A percentile compares a stretch with the other conserved stretches of the same genome.
Evolutionary conservation across 2,797 vertebrate genomes (phyloP).

Genomic region (Neosilurus hyrtlii): DNA sequence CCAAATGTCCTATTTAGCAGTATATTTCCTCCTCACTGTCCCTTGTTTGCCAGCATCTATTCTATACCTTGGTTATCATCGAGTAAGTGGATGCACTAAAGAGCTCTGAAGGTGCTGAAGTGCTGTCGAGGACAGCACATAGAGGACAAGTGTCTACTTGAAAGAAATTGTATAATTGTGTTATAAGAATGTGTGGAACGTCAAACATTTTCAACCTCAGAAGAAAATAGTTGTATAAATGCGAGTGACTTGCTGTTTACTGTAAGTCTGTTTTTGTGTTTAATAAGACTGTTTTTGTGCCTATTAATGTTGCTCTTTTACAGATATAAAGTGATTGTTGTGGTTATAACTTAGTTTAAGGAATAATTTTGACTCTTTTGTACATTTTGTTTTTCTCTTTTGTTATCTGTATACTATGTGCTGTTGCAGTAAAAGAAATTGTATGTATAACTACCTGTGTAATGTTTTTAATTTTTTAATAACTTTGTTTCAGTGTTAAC

Average conservation of each 20-base stretch:
- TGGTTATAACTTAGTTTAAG: conserved; percentile 59
- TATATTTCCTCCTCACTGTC: neutral
- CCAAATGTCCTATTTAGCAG: neutral
- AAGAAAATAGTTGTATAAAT: conserved; percentile 67
- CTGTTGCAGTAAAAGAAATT: conserved; percentile 75
- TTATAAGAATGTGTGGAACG: conserved; percentile 56
- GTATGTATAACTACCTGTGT: conserved; percentile 14
- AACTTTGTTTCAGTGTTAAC: neutral
- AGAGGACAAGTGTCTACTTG: conserved; percentile 39
- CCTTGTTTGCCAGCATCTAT: neutral
- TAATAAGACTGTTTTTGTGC: conserved; percentile 61
- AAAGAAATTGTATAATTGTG: conserved; percentile 50
- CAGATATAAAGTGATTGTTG: conserved; percentile 59
- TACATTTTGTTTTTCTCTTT: conserved; percentile 68
- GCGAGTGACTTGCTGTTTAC: conserved; percentile 58
- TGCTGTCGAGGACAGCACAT: conserved; percentile 34
- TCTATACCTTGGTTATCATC: neutral
- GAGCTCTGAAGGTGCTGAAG: conserved; percentile 10
- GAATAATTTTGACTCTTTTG: conserved; percentile 66
- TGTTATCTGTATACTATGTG: conserved; percentile 63
- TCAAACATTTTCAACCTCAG: conserved; percentile 66
- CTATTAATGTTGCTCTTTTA: conserved; percentile 60
- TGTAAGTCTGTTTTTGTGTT: conserved; percentile 68
- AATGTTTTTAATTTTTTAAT: neutral
- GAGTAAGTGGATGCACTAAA: conserved; percentile 8